These are phyloP conservation scores for Blastobasis adustella DNA, from an alignment of 2,888 invertebrate species.

Conservation along the genomic window DNA sequence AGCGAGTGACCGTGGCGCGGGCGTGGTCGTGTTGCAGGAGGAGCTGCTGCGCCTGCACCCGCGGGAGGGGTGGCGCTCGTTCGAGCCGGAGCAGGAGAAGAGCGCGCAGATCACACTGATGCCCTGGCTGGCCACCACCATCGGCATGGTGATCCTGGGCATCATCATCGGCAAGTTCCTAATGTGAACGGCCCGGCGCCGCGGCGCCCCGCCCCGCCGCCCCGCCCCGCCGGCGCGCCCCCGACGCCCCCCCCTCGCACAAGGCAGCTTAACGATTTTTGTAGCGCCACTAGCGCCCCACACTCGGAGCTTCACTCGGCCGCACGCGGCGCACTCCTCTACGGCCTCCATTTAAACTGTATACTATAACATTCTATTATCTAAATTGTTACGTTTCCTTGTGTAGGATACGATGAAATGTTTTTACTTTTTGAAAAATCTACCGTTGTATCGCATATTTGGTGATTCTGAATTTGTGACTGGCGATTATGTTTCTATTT, in stretches of 20 bases:
- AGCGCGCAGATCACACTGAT: conserved; percentile 73
- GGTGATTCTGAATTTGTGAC: not conserved
- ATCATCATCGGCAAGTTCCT: conserved; percentile 87
- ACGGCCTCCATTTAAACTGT: not conserved
- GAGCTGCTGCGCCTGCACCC: conserved; percentile 78
- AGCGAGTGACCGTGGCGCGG: too few species aligned
- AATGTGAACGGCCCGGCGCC: conserved; percentile 77
- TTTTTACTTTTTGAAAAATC: not conserved
- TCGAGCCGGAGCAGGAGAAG: conserved; percentile 76
- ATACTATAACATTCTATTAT: not conserved
- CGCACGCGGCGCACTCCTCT: not conserved
- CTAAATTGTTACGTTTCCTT: not conserved
- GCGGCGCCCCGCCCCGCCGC: conserved; percentile 42
- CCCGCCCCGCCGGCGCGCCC: conserved; percentile 49
- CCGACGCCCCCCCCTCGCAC: conserved; percentile 45
- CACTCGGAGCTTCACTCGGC: conserved; percentile 11
- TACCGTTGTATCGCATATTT: not conserved
- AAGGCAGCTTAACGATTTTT: conserved; percentile 28
- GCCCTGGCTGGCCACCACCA: conserved; percentile 79
- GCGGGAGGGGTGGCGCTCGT: conserved; percentile 48
- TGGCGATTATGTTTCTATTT: not conserved
- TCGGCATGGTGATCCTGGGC: conserved; percentile 82
- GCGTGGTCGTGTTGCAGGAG: conserved; percentile 57
- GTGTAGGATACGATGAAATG: not conserved
- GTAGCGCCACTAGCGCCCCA: conserved; percentile 3